Evolutionary conservation across 2,113 vertebrate species (phyloP), one percentile per base, ranked within the genome.

Genomic region (Trematomus loennbergii): DNA sequence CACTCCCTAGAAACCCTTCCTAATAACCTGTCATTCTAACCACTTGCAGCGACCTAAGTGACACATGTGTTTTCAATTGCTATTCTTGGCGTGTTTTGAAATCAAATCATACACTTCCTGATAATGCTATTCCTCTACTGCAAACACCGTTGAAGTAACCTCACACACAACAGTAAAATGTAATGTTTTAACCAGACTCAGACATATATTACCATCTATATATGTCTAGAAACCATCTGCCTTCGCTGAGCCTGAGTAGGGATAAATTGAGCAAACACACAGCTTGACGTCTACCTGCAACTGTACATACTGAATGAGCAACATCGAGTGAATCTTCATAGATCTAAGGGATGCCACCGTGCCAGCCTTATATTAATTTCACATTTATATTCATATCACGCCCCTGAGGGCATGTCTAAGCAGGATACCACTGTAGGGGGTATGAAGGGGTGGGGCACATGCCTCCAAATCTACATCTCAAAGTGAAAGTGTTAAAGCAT

Each of bases 391-490:
- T 88, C 84, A 87, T 63, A 64, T 64, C 65, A 36, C 67, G 64
- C 61, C 78, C 88, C 73, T 25, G 54, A 78, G 85, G 86, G 68
- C 78, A 90, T 80, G 77, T 92, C 75, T 79, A 75, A 82, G 87
- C 83, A 88, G 86, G 88, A 70, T 84, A 65, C 16, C 81, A 61
- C 84, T 79, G 86, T 54, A 72, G 85, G 79, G 72, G 82, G 79
- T 83, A 20, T 40, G 52, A 57, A 59, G 25, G 61, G 77, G 43
- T 65, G 63, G 84, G 65, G 55, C 45, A 46, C 59, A 73, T 82
- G 83, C 80, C 72, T 86, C 64, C 25, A 65, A 76, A 87, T 90
- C 82, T 78, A 80, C 87, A 89, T 84, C 82, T 89, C 80, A 88
- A 86, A 87, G 67, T 78, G 74, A 79, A 83, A 78, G 59, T 58